Base-by-base conservation (phyloP, 2,797 vertebrate genomes). In the Alca torda region DNA sequence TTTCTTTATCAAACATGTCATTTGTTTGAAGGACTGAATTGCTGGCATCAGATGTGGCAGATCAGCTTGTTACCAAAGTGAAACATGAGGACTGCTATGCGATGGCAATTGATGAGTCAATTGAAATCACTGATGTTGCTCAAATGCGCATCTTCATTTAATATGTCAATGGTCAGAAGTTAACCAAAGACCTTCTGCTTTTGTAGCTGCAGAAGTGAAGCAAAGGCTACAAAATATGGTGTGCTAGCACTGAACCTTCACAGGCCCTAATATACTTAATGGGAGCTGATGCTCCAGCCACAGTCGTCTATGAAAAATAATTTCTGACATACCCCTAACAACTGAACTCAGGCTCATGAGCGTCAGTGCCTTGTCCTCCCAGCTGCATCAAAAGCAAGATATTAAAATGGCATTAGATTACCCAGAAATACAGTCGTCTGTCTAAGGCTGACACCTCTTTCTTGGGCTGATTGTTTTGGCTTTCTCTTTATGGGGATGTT, bases 1-100 rank as follows among this genome's bases (percentile, higher is more conserved):
- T 97, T 98, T 97, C 95, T 97, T 97, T 97, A 97, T 97, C 97
- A 97, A 97, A 98, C 96, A 94, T 97, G 97, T 97, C 97, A 98
- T 97, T 96, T 96, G 97, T 98, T 97, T 97, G 97, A 98, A 98
- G 97, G 93, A 96, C 96, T 95, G 96, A 96, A 89, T 96, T 95
- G 96, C 93, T 98, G 97, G 97, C 96, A 96, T 98, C 96, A 97
- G 96, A 98, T 96, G 95, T 97, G 93, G 96, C 89, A 95, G 96
- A 97, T 93, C 94, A 97, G 96, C 95, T 97, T 97, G 97, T 98
- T 98, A 98, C 97, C 96, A 96, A 97, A 97, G 96, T 95, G 96
- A 97, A 97, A 98, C 97, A 97, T 61, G 95, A 97, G 94, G 93
- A 95, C 92, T 82, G 85, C 95, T 95, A 93, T 20, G 95, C 96